Percentiles rank a stretch among this genome's conserved stretches.
Conservation (phyloP, 2,888 invertebrate genomes). For the Eurytoma adleriae region DNA sequence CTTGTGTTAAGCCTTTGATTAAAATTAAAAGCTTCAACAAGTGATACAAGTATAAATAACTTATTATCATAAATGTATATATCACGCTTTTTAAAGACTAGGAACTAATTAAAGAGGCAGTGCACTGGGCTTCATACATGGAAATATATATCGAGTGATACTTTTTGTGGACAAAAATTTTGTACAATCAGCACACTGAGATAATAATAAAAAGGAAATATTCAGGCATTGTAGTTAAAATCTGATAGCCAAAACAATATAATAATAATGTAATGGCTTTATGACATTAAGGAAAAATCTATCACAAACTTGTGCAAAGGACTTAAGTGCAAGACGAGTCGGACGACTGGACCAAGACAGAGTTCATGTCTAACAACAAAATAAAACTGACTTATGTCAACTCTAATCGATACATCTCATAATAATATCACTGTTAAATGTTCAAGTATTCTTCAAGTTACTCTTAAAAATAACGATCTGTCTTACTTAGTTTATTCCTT, state of each 20-base stretch:
- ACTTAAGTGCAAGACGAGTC: constrained; percentile 48
- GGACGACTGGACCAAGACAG: constrained; percentile 41
- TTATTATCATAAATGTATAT: constrained; percentile 62
- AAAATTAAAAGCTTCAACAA: constrained; percentile 47
- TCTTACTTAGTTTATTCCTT: constrained; percentile 4
- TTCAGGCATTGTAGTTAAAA: neutral
- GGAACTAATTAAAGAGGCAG: constrained; percentile 69
- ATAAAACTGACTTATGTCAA: constrained; percentile 53
- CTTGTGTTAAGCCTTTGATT: constrained; percentile 48
- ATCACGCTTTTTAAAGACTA: constrained; percentile 72
- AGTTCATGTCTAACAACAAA: constrained; percentile 51
- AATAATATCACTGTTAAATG: constrained; percentile 52
- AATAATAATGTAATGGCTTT: constrained; percentile 25
- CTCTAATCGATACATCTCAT: constrained; percentile 43
- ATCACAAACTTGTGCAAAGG: constrained; percentile 42
- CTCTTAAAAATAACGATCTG: constrained; percentile 36
- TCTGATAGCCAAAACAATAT: constrained; percentile 9
- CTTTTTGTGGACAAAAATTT: constrained; percentile 30
- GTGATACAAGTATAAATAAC: constrained; percentile 57
- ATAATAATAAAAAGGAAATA: constrained; percentile 4
- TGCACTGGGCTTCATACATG: constrained; percentile 30
- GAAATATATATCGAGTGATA: constrained; percentile 15
- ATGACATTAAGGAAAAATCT: constrained; percentile 27
- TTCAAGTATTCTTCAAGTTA: constrained; percentile 32
- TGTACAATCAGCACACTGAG: constrained; percentile 23